These are phyloP conservation scores for Chrysina gloriosa DNA, from an alignment of 2,888 invertebrate genomes.

Conservation along the genomic window DNA sequence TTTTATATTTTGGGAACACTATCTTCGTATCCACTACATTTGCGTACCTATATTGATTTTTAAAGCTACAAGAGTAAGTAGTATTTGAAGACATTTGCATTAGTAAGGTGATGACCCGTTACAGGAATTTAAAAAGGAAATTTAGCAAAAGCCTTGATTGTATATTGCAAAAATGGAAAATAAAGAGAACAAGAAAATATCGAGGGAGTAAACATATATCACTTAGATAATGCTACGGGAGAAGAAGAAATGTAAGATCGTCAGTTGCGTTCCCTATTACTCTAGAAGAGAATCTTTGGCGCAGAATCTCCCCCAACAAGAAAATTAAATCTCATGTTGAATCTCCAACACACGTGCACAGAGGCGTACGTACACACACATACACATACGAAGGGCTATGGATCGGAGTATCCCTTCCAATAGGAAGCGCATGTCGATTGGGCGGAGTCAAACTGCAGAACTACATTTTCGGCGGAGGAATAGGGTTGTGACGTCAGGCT, in stretches of 20 bases:
- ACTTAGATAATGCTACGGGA: conserved; percentile 8
- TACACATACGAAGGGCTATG: conserved; percentile 2
- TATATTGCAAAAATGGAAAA: background rate
- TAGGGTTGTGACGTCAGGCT: conserved; percentile 47
- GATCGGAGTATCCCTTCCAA: conserved; percentile 34
- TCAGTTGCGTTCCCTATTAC: conserved; percentile 36
- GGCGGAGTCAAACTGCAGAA: conserved; percentile 45
- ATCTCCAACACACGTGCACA: conserved; percentile 16
- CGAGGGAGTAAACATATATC: conserved; percentile 23
- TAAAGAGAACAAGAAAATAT: conserved; percentile 1
- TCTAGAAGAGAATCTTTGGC: conserved; percentile 31
- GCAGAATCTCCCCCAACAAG: conserved; percentile 37
- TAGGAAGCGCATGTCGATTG: conserved; percentile 41
- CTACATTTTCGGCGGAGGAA: conserved; percentile 49
- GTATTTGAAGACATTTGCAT: too few relatives aligned
- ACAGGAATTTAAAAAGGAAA: background rate
- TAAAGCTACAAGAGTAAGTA: too few relatives aligned
- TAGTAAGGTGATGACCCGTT: too few relatives aligned
- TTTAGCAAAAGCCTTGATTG: background rate
- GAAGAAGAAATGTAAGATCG: conserved; percentile 29
- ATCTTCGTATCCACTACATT: too few relatives aligned
- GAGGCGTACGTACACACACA: background rate
- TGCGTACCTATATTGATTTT: too few relatives aligned
- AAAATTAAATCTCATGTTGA: conserved; percentile 36
- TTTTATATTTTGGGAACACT: too few relatives aligned